A percentile compares a stretch with the other conserved stretches of the same genome.
phyloP scores from a whole-genome alignment of 2,888 invertebrate species.

The Cryptocephalus moraei region DNA sequence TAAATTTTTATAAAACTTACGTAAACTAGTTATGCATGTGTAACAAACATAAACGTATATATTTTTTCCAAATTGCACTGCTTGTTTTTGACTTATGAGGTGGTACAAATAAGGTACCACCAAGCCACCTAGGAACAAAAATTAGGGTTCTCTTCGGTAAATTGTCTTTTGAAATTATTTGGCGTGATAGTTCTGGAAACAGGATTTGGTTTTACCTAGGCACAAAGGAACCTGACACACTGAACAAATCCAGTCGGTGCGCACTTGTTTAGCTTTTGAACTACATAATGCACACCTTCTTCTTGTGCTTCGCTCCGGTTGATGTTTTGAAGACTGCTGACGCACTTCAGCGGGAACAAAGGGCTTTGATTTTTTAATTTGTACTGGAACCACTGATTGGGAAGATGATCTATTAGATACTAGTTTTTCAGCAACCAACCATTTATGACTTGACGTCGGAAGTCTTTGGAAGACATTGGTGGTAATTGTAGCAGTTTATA shows the following conservation, averaged over 20 bases:
- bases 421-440: too few species aligned
- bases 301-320: too few species aligned
- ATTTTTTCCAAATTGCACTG: too few species aligned
- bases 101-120: conserved; percentile 1
- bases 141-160: neutral
- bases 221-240: conserved; percentile 1
- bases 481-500: conserved; percentile 1
- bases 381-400: too few species aligned
- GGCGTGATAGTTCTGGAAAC: neutral
- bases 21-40: too few species aligned
- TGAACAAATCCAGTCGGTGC: neutral
- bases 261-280: neutral
- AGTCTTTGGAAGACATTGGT: neutral
- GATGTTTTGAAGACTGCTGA: too few species aligned
- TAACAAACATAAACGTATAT: too few species aligned
- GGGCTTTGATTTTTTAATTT: neutral
- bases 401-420: too few species aligned
- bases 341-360: too few species aligned
- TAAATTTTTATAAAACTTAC: too few species aligned
- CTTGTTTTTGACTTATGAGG: neutral
- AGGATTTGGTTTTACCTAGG: conserved; percentile 1
- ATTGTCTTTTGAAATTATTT: neutral
- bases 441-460: too few species aligned
- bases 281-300: neutral
- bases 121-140: neutral